phyloP scores from a whole-genome alignment of 53 echinoderm and acorn worm genomes.

The Antedon mediterranea region DNA sequence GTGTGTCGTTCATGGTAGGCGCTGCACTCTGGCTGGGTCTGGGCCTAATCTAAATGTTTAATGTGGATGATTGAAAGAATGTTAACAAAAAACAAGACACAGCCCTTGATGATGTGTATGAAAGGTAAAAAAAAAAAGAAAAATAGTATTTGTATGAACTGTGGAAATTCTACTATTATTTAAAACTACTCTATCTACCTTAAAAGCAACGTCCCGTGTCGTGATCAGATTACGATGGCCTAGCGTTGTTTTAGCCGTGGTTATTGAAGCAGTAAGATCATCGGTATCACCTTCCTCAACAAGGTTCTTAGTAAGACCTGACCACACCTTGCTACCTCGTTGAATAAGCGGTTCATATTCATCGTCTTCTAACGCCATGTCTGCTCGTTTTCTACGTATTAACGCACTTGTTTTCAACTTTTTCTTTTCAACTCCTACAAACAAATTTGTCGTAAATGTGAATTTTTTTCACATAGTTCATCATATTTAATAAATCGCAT shows the following conservation, averaged over 20 bases:
- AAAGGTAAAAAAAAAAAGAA: constrained; percentile 2
- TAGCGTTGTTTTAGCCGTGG: constrained; percentile 65
- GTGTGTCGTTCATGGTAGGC: too few relatives aligned
- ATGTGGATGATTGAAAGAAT: not conserved
- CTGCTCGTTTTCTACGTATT: constrained; percentile 74
- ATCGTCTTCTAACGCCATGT: constrained; percentile 62
- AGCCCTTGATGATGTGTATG: not conserved
- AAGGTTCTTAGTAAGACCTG: constrained; percentile 34
- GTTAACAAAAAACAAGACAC: not conserved
- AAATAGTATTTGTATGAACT: not conserved
- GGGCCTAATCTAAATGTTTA: too few relatives aligned
- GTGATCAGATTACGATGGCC: constrained; percentile 53
- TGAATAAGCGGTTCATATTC: constrained; percentile 78
- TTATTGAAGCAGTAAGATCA: constrained; percentile 44
- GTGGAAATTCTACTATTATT: not conserved
- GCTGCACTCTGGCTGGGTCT: too few relatives aligned
- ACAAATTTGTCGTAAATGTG: too few relatives aligned
- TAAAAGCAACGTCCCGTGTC: constrained; percentile 37
- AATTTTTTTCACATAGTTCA: too few relatives aligned
- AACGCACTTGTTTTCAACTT: constrained; percentile 78
- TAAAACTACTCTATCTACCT: too few relatives aligned
- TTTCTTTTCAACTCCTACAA: constrained; percentile 68
- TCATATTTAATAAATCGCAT: too few relatives aligned
- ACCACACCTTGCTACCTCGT: constrained; percentile 70
- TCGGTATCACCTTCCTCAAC: constrained; percentile 32